Conservation (phyloP, 2,113 vertebrate species). For the Barbus barbus region DNA sequence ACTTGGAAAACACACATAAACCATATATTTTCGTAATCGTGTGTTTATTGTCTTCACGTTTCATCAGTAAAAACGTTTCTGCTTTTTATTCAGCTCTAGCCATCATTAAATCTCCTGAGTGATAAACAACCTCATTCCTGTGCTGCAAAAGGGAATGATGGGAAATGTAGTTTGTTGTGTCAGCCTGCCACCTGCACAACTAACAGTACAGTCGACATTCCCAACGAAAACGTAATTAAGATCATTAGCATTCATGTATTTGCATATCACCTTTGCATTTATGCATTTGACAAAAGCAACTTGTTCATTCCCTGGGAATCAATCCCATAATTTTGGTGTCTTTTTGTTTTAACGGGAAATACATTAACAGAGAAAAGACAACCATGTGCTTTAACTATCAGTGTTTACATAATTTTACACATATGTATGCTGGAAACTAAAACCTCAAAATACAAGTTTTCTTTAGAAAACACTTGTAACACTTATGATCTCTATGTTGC, state of each 20-base stretch:
- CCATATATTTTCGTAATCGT: too few species aligned
- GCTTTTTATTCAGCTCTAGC: too few species aligned
- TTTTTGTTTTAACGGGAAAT: neutral
- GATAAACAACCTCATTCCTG: neutral
- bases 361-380: too few species aligned
- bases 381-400: neutral
- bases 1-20: too few species aligned
- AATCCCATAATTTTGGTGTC: neutral
- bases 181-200: neutral
- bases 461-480: too few species aligned
- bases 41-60: too few species aligned
- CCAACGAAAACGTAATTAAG: neutral
- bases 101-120: neutral
- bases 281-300: neutral
- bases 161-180: neutral
- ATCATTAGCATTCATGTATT: too few species aligned
- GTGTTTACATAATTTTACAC: neutral
- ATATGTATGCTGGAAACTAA: neutral
- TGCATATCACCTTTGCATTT: neutral
- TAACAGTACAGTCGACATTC: neutral
- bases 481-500: too few species aligned
- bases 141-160: neutral
- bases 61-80: too few species aligned
- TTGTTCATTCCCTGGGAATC: neutral
- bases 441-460: neutral